Percentiles rank a stretch among this genome's conserved stretches.
phyloP scores from a whole-genome alignment of 2,888 invertebrate genomes.

The Pedicia rivosa region DNA sequence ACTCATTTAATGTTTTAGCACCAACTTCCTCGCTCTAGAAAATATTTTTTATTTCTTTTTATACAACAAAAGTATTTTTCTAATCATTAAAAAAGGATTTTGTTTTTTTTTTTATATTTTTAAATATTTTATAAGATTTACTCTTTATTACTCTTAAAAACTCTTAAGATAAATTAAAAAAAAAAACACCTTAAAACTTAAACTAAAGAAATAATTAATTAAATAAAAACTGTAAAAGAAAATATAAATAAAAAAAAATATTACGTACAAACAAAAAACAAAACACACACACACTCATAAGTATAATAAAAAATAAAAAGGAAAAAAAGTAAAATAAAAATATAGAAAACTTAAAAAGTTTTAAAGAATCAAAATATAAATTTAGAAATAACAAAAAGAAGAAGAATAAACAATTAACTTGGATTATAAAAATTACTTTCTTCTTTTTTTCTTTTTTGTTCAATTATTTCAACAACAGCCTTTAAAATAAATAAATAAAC shows the following conservation, averaged over 20 bases:
- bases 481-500: too few species aligned
- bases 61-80: too few species aligned
- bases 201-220: neutral
- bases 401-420: neutral
- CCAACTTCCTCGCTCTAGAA: constrained; percentile 83
- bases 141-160: too few species aligned
- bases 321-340: neutral
- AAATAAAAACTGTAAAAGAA: neutral
- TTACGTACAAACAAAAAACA: neutral
- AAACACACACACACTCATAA: neutral
- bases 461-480: too few species aligned
- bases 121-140: too few species aligned
- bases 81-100: too few species aligned
- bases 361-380: too few species aligned
- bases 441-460: too few species aligned
- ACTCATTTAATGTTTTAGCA: constrained; percentile 75
- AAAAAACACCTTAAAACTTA: too few species aligned
- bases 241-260: neutral
- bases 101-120: too few species aligned
- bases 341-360: neutral
- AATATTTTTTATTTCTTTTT: constrained; percentile 8
- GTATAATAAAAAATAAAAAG: neutral
- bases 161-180: too few species aligned
- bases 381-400: neutral
- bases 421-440: too few species aligned